Percentiles rank a stretch among this genome's conserved stretches.
These are phyloP conservation scores for Alcis repandata DNA, from an alignment of 2,888 invertebrate genomes.

Conservation along the genomic window DNA sequence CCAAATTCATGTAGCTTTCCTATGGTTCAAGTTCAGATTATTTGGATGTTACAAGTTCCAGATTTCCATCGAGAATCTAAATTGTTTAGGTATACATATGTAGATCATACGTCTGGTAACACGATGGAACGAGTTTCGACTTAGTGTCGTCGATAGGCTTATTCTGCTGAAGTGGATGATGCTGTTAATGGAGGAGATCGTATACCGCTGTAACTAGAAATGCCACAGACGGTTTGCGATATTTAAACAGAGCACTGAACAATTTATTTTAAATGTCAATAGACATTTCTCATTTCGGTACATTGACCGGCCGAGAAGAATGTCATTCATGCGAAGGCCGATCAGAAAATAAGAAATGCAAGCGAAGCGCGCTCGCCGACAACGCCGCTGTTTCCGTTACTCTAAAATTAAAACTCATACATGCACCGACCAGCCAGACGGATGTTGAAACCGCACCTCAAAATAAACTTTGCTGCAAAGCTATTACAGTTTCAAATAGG, in stretches of 20 bases:
- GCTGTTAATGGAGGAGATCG: background rate
- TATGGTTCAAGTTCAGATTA: background rate
- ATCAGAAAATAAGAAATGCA: slow-evolving; percentile 68
- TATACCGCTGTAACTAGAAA: background rate
- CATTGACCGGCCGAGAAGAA: slow-evolving; percentile 50
- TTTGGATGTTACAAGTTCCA: background rate
- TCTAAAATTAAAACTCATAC: slow-evolving; percentile 77
- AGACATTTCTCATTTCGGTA: background rate
- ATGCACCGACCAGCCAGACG: slow-evolving; percentile 52
- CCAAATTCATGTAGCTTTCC: background rate
- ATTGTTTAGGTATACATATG: too few species aligned
- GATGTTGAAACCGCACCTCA: slow-evolving; percentile 45
- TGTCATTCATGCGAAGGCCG: slow-evolving; percentile 82
- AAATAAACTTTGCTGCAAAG: slow-evolving; percentile 54
- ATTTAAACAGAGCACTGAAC: background rate
- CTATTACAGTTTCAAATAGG: slow-evolving; percentile 56
- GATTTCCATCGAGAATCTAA: background rate
- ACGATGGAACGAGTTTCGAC: background rate
- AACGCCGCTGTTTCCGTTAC: slow-evolving; percentile 76
- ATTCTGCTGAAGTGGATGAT: background rate
- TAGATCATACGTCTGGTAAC: background rate
- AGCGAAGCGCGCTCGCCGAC: slow-evolving; percentile 49
- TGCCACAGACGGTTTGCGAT: background rate
- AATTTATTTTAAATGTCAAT: slow-evolving; percentile 30
- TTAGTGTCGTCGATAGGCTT: background rate